Evolutionary conservation across 2,888 invertebrate genomes (phyloP).

Genomic region (Standfussiana lucernea): DNA sequence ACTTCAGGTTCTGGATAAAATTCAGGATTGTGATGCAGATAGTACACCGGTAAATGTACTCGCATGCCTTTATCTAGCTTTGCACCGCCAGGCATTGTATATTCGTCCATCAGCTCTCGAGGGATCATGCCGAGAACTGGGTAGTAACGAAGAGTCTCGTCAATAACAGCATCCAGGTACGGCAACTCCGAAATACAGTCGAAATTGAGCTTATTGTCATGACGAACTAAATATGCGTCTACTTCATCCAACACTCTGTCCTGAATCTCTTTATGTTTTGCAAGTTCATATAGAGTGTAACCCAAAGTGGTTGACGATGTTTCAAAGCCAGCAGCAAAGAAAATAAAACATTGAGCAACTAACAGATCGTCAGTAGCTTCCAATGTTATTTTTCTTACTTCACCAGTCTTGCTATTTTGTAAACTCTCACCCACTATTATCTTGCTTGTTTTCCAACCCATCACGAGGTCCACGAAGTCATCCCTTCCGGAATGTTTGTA

Average conservation of each 20-base stretch:
- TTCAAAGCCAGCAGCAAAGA: slow-evolving; percentile 63
- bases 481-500: slow-evolving; percentile 52
- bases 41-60: slow-evolving; percentile 72
- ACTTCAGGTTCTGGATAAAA: slow-evolving; percentile 73
- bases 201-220: slow-evolving; percentile 47
- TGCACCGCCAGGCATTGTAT: slow-evolving; percentile 71
- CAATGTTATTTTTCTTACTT: slow-evolving; percentile 45
- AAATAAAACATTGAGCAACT: slow-evolving; percentile 58
- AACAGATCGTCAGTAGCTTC: slow-evolving; percentile 54
- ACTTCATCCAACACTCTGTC: slow-evolving; percentile 46
- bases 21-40: slow-evolving; percentile 73
- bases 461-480: slow-evolving; percentile 65
- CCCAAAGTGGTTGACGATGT: slow-evolving; percentile 54
- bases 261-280: slow-evolving; percentile 52
- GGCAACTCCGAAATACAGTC: slow-evolving; percentile 68
- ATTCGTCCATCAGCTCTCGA: slow-evolving; percentile 73
- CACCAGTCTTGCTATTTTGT: slow-evolving; percentile 43
- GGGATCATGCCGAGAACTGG: slow-evolving; percentile 71
- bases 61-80: slow-evolving; percentile 69
- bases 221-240: slow-evolving; percentile 46
- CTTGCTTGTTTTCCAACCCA: slow-evolving; percentile 61
- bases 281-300: slow-evolving; percentile 55
- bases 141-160: slow-evolving; percentile 73
- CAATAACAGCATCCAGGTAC: slow-evolving; percentile 72
- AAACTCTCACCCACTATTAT: slow-evolving; percentile 70